phyloP scores from a whole-genome alignment of 2,113 vertebrate species.

The Beaufortia kweichowensis region DNA sequence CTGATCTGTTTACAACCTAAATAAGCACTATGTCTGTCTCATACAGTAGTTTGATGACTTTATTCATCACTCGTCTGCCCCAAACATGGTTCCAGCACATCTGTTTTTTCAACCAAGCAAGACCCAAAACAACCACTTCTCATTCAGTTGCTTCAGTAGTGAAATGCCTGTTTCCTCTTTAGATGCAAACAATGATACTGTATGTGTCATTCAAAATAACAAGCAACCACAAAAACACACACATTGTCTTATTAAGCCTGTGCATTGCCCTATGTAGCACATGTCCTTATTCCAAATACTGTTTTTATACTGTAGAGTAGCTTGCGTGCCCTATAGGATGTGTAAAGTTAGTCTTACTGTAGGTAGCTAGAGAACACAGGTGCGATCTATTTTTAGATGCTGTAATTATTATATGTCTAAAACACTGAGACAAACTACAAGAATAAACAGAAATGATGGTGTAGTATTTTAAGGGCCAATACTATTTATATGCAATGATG shows the following conservation, averaged over 20 bases:
- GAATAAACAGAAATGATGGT: background rate
- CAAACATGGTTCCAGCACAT: conserved; percentile 58
- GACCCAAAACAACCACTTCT: conserved; percentile 32
- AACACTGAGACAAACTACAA: background rate
- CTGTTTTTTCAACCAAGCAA: no score
- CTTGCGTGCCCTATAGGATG: conserved; percentile 15
- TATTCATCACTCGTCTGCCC: background rate
- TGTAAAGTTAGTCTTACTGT: conserved; percentile 23
- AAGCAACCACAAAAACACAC: background rate
- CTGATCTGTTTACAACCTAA: conserved; percentile 66
- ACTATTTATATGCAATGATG: no score
- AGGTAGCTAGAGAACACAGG: conserved; percentile 27
- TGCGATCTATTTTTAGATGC: conserved; percentile 35
- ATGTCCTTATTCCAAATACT: background rate
- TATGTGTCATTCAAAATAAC: background rate
- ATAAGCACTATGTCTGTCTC: conserved; percentile 61
- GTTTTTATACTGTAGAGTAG: background rate
- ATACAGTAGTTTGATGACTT: background rate
- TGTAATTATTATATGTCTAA: conserved; percentile 22
- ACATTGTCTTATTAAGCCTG: background rate
- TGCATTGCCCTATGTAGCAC: background rate
- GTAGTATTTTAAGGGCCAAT: background rate
- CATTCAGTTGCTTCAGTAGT: conserved; percentile 26
- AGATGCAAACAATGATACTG: background rate
- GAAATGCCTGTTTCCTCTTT: conserved; percentile 47